A percentile compares a stretch with the other conserved stretches of the same genome.
These are phyloP conservation scores for Drosophila grimshawi DNA, from an alignment of 1,140 invertebrate species.

Conservation along the genomic window DNA sequence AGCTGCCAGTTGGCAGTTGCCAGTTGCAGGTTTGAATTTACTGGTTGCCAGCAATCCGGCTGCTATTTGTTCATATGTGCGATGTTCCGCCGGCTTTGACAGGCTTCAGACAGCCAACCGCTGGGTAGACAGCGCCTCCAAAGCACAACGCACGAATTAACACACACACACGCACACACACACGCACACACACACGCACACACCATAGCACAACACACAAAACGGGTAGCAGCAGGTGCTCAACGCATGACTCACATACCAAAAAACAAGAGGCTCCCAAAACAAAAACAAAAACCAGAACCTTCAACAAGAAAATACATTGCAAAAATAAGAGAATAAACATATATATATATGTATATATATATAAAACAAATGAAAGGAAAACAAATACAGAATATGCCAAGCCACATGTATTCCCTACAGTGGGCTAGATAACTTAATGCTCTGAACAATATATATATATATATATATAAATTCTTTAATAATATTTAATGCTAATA, in stretches of 20 bases:
- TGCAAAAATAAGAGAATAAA: constrained; percentile 9
- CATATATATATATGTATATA: constrained; percentile 14
- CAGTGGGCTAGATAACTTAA: constrained; percentile 4
- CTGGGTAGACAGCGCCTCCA: constrained; percentile 41
- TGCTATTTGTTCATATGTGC: constrained; percentile 28
- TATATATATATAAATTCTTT: background rate
- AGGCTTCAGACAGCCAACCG: constrained; percentile 63
- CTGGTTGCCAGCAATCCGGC: background rate
- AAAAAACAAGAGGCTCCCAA: constrained; percentile 30
- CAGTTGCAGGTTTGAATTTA: constrained; percentile 4
- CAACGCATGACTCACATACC: constrained; percentile 69
- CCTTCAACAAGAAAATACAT: constrained; percentile 19
- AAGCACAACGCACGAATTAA: constrained; percentile 76
- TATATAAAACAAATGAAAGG: constrained; percentile 57
- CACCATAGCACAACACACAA: constrained; percentile 13
- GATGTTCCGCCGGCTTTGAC: constrained; percentile 51
- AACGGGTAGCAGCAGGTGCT: constrained; percentile 65
- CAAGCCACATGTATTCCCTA: background rate
- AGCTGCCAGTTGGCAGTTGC: background rate
- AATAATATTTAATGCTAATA: background rate
- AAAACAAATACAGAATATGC: constrained; percentile 26
- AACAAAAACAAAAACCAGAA: constrained; percentile 20
- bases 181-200: constrained; percentile 24
- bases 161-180: constrained; percentile 19
- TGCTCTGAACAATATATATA: background rate